Conservation (phyloP, 2,113 vertebrate species). For the Prietella phreatophila region DNA sequence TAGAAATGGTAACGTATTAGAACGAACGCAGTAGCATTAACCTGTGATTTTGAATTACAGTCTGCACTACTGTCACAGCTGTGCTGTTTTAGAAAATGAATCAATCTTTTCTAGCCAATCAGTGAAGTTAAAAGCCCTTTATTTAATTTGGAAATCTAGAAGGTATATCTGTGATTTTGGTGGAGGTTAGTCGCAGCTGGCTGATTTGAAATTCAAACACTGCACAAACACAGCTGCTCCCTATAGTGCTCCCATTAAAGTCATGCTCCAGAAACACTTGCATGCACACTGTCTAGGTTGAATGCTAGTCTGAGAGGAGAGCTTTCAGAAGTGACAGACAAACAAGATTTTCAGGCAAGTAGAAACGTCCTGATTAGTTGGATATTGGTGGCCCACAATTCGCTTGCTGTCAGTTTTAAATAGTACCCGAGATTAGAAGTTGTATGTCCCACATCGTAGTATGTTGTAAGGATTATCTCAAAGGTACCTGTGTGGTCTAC, state of each 20-base stretch:
- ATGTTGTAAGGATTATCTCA: no score
- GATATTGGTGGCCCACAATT: no score
- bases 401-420: no score
- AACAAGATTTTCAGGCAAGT: not conserved
- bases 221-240: not conserved
- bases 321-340: not conserved
- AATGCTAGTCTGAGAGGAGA: not conserved
- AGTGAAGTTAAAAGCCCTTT: not conserved
- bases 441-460: no score
- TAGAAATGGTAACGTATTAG: not conserved
- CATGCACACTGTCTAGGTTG: not conserved
- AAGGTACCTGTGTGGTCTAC: no score
- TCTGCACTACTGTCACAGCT: not conserved
- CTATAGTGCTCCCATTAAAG: no score
- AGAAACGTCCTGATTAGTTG: not conserved
- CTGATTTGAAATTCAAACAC: constrained; percentile 1
- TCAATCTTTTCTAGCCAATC: no score
- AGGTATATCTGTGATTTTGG: not conserved
- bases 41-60: not conserved
- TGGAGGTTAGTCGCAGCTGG: not conserved
- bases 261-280: not conserved
- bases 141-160: not conserved
- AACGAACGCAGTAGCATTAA: not conserved
- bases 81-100: not conserved
- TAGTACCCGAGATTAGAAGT: no score